Evolutionary conservation across 2,888 invertebrate species (phyloP).

Genomic region (Spodoptera picta): DNA sequence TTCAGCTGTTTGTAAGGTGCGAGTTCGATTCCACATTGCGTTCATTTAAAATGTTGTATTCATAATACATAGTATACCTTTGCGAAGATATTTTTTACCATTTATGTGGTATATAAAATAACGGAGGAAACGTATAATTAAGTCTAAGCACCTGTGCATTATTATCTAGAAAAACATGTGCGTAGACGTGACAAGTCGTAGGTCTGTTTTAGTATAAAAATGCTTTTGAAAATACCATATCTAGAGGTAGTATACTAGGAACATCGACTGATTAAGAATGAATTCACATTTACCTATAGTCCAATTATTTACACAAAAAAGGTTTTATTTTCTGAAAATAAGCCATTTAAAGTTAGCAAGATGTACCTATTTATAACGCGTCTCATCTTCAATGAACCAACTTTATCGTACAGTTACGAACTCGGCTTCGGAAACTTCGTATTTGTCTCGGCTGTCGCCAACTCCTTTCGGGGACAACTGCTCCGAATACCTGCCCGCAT

Average conservation of each 20-base stretch:
- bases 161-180: constrained; percentile 19
- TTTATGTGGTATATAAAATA: constrained; percentile 16
- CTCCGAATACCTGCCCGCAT: constrained; percentile 24
- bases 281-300: too few relatives aligned
- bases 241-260: too few relatives aligned
- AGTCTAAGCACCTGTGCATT: constrained; percentile 40
- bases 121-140: constrained; percentile 38
- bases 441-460: constrained; percentile 17
- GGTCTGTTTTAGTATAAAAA: constrained; percentile 5
- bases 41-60: constrained; percentile 27
- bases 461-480: constrained; percentile 18
- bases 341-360: too few relatives aligned
- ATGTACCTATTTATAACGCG: too few relatives aligned
- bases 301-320: not conserved
- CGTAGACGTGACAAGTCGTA: not conserved
- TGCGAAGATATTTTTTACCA: constrained; percentile 12
- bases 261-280: too few relatives aligned
- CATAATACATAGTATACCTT: constrained; percentile 2
- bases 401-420: constrained; percentile 14
- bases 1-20: not conserved
- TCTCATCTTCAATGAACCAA: constrained; percentile 1
- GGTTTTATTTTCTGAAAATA: too few relatives aligned
- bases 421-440: constrained; percentile 12
- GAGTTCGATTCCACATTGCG: constrained; percentile 18
- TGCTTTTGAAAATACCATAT: not conserved